Conservation (phyloP, 2,113 vertebrate species). For the Arizona elegans region DNA sequence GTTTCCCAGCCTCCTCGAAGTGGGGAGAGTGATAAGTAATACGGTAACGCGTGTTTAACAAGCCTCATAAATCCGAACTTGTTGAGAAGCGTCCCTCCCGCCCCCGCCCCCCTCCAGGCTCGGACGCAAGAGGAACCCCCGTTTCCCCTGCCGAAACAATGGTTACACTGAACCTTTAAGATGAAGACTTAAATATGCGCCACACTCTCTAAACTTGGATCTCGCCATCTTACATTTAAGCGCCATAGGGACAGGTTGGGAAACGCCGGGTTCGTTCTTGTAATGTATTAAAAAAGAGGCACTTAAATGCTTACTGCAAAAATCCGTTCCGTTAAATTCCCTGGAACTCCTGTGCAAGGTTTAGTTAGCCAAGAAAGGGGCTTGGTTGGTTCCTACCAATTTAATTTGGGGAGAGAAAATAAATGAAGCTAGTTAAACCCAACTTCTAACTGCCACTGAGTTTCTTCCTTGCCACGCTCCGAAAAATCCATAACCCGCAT, state of each 20-base stretch:
- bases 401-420: neutral
- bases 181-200: neutral
- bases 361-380: neutral
- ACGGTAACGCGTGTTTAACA: constrained; percentile 76
- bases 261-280: neutral
- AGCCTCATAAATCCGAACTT: constrained; percentile 79
- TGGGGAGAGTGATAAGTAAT: constrained; percentile 68
- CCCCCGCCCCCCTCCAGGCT: neutral
- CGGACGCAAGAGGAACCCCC: constrained; percentile 16
- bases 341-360: neutral
- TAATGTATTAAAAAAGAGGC: neutral
- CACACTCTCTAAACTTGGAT: neutral
- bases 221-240: neutral
- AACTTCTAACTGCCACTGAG: neutral
- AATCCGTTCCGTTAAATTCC: neutral
- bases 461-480: neutral
- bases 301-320: neutral
- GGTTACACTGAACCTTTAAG: neutral
- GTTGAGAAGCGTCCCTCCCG: constrained; percentile 44
- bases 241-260: neutral
- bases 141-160: neutral
- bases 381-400: neutral
- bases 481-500: neutral
- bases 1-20: constrained; percentile 52
- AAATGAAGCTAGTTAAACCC: neutral